A percentile compares a stretch with the other conserved stretches of the same genome.
These are phyloP conservation scores for Phataginus tetradactyla DNA, from an alignment of 2,797 vertebrate species.

Conservation along the genomic window DNA sequence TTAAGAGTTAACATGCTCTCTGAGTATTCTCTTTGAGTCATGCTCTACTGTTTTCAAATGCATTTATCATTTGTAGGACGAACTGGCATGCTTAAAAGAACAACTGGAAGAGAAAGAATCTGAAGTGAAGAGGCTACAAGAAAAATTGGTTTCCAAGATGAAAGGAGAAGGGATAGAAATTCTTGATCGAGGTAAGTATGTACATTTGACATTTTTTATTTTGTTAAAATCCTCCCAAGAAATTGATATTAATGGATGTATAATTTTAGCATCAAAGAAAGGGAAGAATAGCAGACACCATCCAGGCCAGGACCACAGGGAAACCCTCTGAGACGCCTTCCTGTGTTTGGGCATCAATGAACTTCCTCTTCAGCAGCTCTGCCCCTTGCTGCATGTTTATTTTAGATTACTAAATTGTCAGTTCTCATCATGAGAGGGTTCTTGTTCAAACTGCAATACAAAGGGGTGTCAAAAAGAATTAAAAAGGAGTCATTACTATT, in stretches of 20 bases:
- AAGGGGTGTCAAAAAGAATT: not conserved
- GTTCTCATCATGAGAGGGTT: not conserved
- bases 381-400: not conserved
- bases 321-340: not conserved
- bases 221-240: not conserved
- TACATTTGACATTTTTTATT: not conserved
- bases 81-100: constrained; percentile 91
- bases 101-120: constrained; percentile 94
- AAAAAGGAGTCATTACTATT: not conserved
- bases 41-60: not conserved
- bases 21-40: not conserved
- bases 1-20: not conserved
- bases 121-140: constrained; percentile 92
- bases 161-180: constrained; percentile 88
- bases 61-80: constrained; percentile 89
- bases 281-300: not conserved
- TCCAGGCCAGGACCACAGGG: accelerated
- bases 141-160: constrained; percentile 90
- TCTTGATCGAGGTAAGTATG: constrained; percentile 92
- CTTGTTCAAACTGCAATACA: not conserved
- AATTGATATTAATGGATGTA: not conserved
- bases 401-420: not conserved
- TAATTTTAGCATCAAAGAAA: not conserved
- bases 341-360: accelerated
- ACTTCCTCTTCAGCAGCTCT: not conserved